Percentiles rank a stretch among this genome's conserved stretches.
phyloP scores from a whole-genome alignment of 2,797 vertebrate species.

The Chelmon rostratus region DNA sequence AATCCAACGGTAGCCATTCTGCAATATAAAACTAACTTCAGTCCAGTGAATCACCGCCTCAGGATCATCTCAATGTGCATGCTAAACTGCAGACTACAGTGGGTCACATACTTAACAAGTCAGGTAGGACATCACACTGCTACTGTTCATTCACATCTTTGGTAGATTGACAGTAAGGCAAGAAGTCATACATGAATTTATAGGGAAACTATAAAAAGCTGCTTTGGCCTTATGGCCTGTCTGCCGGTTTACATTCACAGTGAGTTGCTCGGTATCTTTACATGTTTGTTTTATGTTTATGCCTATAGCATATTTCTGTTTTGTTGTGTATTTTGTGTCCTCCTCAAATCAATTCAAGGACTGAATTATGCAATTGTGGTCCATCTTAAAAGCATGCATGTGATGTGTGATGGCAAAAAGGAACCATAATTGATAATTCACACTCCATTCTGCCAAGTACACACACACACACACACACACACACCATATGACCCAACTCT shows the following conservation, averaged over 20 bases:
- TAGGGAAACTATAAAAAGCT: neutral
- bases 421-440: slow-evolving; percentile 28
- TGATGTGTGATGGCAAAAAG: slow-evolving; percentile 6
- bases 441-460: slow-evolving; percentile 7
- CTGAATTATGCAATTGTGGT: neutral
- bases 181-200: neutral
- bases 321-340: neutral
- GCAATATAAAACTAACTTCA: slow-evolving; percentile 48
- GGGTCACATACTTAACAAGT: slow-evolving; percentile 6
- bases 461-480: slow-evolving; percentile 1
- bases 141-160: slow-evolving; percentile 12
- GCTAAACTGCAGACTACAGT: slow-evolving; percentile 16
- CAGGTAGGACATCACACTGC: slow-evolving; percentile 19
- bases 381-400: neutral
- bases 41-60: neutral
- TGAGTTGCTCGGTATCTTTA: neutral
- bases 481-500: slow-evolving; percentile 18
- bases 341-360: neutral
- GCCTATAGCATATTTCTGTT: neutral
- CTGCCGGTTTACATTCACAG: neutral
- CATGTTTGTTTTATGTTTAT: neutral
- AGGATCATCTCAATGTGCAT: slow-evolving; percentile 6
- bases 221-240: neutral
- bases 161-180: neutral
- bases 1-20: fast-evolving